A percentile compares a stretch with the other conserved stretches of the same genome.
These are phyloP conservation scores for Gila robusta DNA, from an alignment of 2,797 vertebrate species.

Conservation along the genomic window DNA sequence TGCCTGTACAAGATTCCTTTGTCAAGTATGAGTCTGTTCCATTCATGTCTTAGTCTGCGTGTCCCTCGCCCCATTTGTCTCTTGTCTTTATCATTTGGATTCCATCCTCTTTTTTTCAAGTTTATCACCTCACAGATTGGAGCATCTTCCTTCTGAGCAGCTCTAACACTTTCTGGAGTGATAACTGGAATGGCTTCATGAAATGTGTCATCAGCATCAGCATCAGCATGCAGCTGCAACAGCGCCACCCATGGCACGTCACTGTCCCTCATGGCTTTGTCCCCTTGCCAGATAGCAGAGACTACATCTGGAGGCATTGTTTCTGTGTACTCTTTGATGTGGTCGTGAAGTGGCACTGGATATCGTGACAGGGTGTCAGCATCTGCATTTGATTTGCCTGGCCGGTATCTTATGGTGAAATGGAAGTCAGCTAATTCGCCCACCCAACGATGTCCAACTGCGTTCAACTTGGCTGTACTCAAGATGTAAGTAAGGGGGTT, in stretches of 20 bases:
- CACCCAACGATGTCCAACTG: no score
- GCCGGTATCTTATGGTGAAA: no score
- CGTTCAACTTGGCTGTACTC: no score
- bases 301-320: no score
- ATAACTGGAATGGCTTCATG: neutral
- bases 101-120: slow-evolving; percentile 20
- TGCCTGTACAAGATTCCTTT: slow-evolving; percentile 37
- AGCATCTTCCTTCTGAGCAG: neutral
- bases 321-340: no score
- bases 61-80: neutral
- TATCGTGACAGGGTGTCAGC: no score
- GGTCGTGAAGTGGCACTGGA: no score
- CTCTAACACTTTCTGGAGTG: slow-evolving; percentile 7
- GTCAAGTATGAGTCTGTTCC: slow-evolving; percentile 22
- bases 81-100: neutral
- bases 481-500: no score
- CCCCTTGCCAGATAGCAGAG: neutral
- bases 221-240: no score
- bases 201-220: no score
- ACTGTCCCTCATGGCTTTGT: neutral
- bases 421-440: no score
- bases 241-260: neutral
- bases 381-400: no score
- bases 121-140: slow-evolving; percentile 1
- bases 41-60: slow-evolving; percentile 15